phyloP scores from a whole-genome alignment of 1,140 invertebrate species.

The Mya arenaria region DNA sequence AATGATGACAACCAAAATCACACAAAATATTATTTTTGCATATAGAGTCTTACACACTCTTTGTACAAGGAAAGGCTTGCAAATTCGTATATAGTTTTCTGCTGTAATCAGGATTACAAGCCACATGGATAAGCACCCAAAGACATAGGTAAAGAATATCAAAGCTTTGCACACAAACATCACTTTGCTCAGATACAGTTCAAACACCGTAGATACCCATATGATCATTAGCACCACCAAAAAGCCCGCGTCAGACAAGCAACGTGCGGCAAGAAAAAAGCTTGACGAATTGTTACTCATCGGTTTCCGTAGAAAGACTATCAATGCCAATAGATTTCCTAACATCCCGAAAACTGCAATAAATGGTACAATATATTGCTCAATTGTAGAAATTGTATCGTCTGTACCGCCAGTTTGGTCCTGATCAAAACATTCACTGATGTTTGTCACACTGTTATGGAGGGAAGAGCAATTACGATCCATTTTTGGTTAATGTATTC shows the following conservation, averaged over 20 bases:
- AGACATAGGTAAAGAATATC: conserved; percentile 75
- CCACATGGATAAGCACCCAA: conserved; percentile 78
- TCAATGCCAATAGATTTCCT: conserved; percentile 60
- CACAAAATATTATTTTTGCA: conserved; percentile 65
- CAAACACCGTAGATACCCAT: conserved; percentile 82
- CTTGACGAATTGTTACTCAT: conserved; percentile 63
- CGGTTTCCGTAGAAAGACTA: conserved; percentile 59
- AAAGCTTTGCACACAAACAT: conserved; percentile 73
- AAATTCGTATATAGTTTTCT: conserved; percentile 74
- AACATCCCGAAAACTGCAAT: conserved; percentile 61
- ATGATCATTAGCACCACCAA: conserved; percentile 74
- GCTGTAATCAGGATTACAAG: conserved; percentile 73
- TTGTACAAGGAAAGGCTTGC: conserved; percentile 69
- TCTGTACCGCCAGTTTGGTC: no score
- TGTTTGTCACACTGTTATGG: no score
- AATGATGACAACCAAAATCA: conserved; percentile 57
- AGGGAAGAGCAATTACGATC: no score
- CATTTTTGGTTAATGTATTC: no score
- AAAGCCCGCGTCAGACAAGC: conserved; percentile 63
- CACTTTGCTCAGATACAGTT: conserved; percentile 75
- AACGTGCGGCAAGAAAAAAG: conserved; percentile 66
- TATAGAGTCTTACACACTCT: conserved; percentile 68
- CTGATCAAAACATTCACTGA: no score
- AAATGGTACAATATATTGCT: conserved; percentile 55
- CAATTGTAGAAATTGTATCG: no score